These are phyloP conservation scores for Neodiprion fabricii DNA, from an alignment of 1,140 invertebrate species.

Conservation along the genomic window DNA sequence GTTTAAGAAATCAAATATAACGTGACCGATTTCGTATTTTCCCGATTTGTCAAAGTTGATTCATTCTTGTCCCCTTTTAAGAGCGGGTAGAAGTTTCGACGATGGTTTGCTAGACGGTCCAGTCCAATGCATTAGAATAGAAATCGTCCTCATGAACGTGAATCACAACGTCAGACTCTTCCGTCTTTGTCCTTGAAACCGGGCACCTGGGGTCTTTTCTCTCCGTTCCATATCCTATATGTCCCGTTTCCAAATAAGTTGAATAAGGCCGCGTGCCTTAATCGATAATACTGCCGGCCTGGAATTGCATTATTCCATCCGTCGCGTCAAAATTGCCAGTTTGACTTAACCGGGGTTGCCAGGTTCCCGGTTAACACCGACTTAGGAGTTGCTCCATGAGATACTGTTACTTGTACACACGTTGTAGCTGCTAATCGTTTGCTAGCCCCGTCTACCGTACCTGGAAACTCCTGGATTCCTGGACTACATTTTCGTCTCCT, in stretches of 20 bases:
- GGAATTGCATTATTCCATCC: background rate
- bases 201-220: background rate
- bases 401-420: background rate
- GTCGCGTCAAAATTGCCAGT: constrained; percentile 1
- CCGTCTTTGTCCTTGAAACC: constrained; percentile 6
- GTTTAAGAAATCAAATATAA: too few species aligned
- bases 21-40: too few species aligned
- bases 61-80: too few species aligned
- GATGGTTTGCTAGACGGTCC: too few species aligned
- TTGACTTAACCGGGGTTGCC: background rate
- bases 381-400: background rate
- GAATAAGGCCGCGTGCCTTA: constrained; percentile 28
- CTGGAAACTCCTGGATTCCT: constrained; percentile 4
- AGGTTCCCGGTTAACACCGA: background rate
- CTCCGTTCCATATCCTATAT: constrained; percentile 15
- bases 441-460: background rate
- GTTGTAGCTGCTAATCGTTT: background rate
- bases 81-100: too few species aligned
- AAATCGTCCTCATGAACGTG: background rate
- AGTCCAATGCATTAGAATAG: background rate
- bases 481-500: background rate
- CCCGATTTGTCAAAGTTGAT: too few species aligned
- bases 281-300: background rate
- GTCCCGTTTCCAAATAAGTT: constrained; percentile 29
- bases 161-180: background rate